Percentiles rank a stretch among this genome's conserved stretches.
Conservation (phyloP, 2,888 invertebrate species). For the Tachina lurida region DNA sequence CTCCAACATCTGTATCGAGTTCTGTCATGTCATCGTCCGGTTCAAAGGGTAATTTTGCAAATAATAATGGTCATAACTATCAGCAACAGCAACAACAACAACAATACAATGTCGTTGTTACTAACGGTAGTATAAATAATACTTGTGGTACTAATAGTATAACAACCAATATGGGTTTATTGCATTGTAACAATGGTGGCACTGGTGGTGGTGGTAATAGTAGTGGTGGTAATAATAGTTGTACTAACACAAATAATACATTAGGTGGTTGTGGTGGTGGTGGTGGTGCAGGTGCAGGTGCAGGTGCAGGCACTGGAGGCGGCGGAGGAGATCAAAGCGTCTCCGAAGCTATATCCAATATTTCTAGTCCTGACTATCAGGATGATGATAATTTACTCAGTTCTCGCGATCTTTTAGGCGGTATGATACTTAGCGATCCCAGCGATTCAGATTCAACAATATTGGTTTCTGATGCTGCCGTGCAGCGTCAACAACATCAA, state of each 20-base stretch:
- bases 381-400: conserved; percentile 92
- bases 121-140: conserved; percentile 78
- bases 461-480: conserved; percentile 89
- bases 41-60: conserved; percentile 83
- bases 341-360: conserved; percentile 93
- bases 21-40: conserved; percentile 92
- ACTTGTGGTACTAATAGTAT: conserved; percentile 67
- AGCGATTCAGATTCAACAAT: conserved; percentile 95
- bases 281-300: conserved; percentile 69
- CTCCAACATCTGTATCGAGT: conserved; percentile 94
- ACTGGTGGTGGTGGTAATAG: conserved; percentile 70
- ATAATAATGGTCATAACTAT: conserved; percentile 72
- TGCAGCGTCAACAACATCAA: conserved; percentile 79
- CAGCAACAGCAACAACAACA: conserved; percentile 72
- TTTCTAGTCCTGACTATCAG: conserved; percentile 94
- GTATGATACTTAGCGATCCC: conserved; percentile 93
- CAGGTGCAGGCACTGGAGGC: conserved; percentile 73
- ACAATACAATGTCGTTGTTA: conserved; percentile 66
- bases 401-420: conserved; percentile 88
- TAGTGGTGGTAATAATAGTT: conserved; percentile 70
- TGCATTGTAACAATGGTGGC: conserved; percentile 76
- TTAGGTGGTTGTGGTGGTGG: conserved; percentile 71
- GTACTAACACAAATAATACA: conserved; percentile 64
- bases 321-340: conserved; percentile 89
- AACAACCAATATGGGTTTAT: conserved; percentile 76